Conservation (phyloP, 2,888 invertebrate genomes). For the Calameuta pallipes region DNA sequence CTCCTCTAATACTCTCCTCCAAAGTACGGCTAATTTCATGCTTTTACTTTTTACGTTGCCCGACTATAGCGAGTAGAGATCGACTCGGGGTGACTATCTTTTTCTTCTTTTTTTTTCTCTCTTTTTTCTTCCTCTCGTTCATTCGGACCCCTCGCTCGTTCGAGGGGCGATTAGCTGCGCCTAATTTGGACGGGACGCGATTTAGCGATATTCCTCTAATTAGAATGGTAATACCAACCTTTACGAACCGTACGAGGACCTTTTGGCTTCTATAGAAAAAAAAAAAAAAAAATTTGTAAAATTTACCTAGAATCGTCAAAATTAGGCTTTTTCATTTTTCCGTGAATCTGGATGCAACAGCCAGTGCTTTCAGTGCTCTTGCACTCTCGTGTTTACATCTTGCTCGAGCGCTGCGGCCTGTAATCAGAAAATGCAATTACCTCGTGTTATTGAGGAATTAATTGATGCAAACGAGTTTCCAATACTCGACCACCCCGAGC, state of each 20-base stretch:
- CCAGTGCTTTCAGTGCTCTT: background rate
- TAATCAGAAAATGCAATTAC: constrained; percentile 50
- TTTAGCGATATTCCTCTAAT: constrained; percentile 51
- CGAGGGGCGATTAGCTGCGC: constrained; percentile 38
- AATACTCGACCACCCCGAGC: constrained; percentile 34
- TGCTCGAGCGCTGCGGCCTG: background rate
- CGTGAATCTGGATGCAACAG: background rate
- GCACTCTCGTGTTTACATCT: background rate
- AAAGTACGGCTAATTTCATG: constrained; percentile 56
- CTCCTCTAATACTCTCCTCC: constrained; percentile 27
- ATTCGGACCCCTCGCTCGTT: constrained; percentile 12
- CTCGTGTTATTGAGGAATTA: constrained; percentile 52
- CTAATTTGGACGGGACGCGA: constrained; percentile 38
- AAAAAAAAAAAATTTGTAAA: background rate
- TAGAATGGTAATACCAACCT: constrained; percentile 51
- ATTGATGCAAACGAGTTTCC: constrained; percentile 56
- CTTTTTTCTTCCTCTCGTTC: constrained; percentile 19
- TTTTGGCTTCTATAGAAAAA: background rate
- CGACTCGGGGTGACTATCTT: constrained; percentile 20
- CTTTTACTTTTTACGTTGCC: constrained; percentile 39
- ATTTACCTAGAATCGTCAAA: background rate
- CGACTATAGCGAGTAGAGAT: constrained; percentile 1
- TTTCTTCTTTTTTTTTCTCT: constrained; percentile 26
- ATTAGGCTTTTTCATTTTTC: background rate
- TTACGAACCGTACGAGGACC: constrained; percentile 43